Conservation (phyloP, 2,888 invertebrate genomes). For the Vanessa cardui region DNA sequence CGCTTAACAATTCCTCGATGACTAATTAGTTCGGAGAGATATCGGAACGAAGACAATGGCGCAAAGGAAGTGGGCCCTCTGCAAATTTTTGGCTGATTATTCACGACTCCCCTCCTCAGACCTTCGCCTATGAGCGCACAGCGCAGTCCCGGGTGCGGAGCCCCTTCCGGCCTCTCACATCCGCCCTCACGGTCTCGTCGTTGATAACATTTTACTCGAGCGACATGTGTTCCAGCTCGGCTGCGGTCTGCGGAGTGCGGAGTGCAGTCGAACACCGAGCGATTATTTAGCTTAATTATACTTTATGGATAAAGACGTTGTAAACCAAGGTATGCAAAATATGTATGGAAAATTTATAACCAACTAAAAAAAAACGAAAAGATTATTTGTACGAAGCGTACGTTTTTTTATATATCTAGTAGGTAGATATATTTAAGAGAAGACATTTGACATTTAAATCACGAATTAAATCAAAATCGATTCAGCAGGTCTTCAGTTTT, state of each 20-base stretch:
- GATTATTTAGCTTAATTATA: too few relatives aligned
- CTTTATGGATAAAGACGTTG: too few relatives aligned
- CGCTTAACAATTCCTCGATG: conserved; percentile 19
- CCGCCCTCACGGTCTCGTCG: conserved; percentile 10
- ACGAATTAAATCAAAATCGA: too few relatives aligned
- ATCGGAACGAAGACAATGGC: conserved; percentile 23
- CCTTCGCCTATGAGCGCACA: not conserved
- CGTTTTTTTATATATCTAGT: too few relatives aligned
- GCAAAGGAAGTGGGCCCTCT: conserved; percentile 21
- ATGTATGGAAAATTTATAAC: too few relatives aligned
- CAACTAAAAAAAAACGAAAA: too few relatives aligned
- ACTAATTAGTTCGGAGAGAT: conserved; percentile 29
- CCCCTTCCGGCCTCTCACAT: conserved; percentile 20
- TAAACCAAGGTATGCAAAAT: too few relatives aligned
- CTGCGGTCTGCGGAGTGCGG: not conserved
- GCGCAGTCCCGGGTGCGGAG: not conserved
- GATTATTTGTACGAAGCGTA: too few relatives aligned
- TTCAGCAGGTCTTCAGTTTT: too few relatives aligned
- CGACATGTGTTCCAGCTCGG: not conserved
- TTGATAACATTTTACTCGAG: conserved; percentile 10
- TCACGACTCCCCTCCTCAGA: conserved; percentile 16
- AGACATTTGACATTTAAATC: too few relatives aligned
- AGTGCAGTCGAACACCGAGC: too few relatives aligned
- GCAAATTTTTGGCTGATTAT: conserved; percentile 35
- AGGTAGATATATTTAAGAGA: too few relatives aligned